phyloP scores from a whole-genome alignment of 2,113 vertebrate species.

The Steatornis caripensis region DNA sequence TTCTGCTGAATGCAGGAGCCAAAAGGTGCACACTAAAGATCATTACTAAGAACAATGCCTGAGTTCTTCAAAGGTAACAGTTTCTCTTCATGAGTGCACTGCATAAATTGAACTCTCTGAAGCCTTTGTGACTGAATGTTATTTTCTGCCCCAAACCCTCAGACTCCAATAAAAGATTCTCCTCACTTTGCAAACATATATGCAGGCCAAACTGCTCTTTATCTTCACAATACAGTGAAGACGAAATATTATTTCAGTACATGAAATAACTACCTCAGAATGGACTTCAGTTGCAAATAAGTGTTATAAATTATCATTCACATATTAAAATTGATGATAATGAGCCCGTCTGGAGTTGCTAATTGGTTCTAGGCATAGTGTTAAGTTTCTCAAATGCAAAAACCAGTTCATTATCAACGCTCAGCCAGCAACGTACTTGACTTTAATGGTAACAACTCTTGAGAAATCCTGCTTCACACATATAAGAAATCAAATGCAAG shows the following conservation, averaged over 20 bases:
- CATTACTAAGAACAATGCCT: neutral
- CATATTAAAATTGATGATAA: constrained; percentile 8
- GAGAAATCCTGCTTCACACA: constrained; percentile 5
- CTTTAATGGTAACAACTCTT: neutral
- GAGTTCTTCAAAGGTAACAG: neutral
- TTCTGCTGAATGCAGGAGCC: neutral
- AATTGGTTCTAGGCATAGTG: neutral
- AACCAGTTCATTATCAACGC: neutral
- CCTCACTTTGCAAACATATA: neutral
- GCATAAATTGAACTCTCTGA: neutral
- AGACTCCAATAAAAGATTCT: neutral
- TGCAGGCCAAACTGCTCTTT: neutral
- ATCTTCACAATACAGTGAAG: neutral
- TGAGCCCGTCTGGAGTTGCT: neutral
- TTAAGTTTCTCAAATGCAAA: constrained; percentile 4
- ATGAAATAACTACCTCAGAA: neutral
- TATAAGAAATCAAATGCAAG: neutral
- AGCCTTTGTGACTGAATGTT: neutral
- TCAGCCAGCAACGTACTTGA: neutral
- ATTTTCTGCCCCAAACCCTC: neutral
- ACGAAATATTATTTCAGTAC: too few relatives aligned
- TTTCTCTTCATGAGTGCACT: neutral
- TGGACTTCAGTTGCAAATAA: neutral
- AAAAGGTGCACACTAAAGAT: neutral
- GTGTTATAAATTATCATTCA: neutral